A percentile compares a stretch with the other conserved stretches of the same genome.
Evolutionary conservation across 37 sponge, comb jelly and placozoan species (phyloP).

Genomic region (Halisarca cf. caerulea): DNA sequence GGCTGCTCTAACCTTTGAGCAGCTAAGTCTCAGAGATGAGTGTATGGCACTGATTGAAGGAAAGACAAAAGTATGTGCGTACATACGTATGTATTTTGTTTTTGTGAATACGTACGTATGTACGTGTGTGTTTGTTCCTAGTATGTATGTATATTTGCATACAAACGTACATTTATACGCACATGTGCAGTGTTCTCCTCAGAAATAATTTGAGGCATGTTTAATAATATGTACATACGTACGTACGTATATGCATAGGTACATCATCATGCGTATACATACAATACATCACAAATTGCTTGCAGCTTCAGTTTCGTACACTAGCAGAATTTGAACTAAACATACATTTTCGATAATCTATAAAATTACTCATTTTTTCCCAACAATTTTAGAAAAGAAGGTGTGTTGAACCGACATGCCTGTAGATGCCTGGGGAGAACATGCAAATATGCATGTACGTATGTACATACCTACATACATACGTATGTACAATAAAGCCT

Average conservation of each 20-base stretch:
- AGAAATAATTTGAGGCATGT: too few species aligned
- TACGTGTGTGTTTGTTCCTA: background rate
- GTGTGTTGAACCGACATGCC: too few species aligned
- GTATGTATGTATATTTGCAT: too few species aligned
- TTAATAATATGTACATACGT: background rate
- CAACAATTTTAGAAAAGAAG: too few species aligned
- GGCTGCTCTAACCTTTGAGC: slow-evolving; percentile 96
- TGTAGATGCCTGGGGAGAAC: too few species aligned
- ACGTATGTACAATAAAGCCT: background rate
- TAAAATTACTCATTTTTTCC: too few species aligned
- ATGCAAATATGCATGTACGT: background rate
- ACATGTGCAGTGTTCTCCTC: background rate
- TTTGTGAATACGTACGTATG: background rate
- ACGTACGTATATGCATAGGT: background rate
- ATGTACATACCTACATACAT: background rate
- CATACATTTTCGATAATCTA: too few species aligned
- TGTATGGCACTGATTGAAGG: slow-evolving; percentile 87
- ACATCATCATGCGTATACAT: background rate
- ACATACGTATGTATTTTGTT: too few species aligned
- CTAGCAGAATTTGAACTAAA: too few species aligned
- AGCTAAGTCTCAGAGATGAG: slow-evolving; percentile 84
- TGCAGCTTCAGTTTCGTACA: too few species aligned
- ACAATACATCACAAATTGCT: too few species aligned
- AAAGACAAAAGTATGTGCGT: slow-evolving; percentile 74
- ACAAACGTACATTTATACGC: background rate